Evolutionary conservation across 2,797 vertebrate genomes (phyloP).

Genomic region (Vultur gryphus): DNA sequence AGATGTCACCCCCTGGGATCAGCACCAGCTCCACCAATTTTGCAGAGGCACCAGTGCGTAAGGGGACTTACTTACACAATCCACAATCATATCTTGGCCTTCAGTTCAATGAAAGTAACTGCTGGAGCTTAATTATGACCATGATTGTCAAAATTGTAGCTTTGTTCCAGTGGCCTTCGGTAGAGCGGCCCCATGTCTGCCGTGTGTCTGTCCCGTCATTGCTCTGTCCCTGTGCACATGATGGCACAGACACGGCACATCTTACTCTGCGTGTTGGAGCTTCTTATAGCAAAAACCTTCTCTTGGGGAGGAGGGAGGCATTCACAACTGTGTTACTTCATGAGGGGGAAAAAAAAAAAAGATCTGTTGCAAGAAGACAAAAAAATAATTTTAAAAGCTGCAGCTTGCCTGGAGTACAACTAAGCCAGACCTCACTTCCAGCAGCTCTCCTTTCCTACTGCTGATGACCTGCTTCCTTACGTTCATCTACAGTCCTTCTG

Average conservation of each 20-base stretch:
- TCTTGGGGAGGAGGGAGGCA: neutral
- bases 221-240: neutral
- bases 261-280: neutral
- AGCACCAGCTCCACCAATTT: neutral
- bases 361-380: neutral
- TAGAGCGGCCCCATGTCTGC: neutral
- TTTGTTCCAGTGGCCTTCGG: neutral
- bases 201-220: neutral
- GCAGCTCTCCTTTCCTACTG: neutral
- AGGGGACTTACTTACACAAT: neutral
- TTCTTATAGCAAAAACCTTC: neutral
- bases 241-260: neutral
- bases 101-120: neutral
- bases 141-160: neutral
- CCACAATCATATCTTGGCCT: neutral
- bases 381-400: neutral
- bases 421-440: neutral
- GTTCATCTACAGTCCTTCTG: neutral
- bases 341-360: neutral
- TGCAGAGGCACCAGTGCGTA: neutral
- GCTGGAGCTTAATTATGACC: neutral
- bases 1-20: neutral
- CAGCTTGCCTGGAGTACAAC: neutral
- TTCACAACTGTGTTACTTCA: neutral
- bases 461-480: neutral